phyloP scores from a whole-genome alignment of 2,888 invertebrate genomes.

The Octonoba sinensis region DNA sequence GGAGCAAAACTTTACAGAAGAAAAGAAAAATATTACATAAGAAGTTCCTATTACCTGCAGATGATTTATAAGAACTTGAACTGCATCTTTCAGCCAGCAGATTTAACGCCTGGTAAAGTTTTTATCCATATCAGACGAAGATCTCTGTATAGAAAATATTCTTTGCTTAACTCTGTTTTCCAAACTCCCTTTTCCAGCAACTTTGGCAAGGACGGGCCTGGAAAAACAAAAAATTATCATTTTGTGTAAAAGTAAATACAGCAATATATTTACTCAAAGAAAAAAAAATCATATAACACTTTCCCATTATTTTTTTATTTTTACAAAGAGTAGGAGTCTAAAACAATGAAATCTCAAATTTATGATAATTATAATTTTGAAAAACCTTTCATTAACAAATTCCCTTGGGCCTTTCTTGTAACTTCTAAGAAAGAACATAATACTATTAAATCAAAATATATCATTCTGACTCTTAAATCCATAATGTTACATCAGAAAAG shows the following conservation, averaged over 20 bases:
- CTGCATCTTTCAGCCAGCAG: neutral
- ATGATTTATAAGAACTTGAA: no score
- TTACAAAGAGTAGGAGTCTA: neutral
- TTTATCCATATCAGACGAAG: slow-evolving; percentile 82
- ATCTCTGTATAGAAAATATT: slow-evolving; percentile 89
- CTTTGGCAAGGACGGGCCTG: slow-evolving; percentile 78
- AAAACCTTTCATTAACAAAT: no score
- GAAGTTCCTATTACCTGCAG: no score
- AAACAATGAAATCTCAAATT: neutral
- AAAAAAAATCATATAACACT: neutral
- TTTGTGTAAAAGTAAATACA: neutral
- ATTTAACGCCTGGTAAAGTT: slow-evolving; percentile 76
- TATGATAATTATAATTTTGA: no score
- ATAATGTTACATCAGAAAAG: no score
- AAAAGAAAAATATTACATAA: no score
- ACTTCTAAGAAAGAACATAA: no score
- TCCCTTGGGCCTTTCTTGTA: no score
- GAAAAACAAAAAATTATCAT: slow-evolving; percentile 65
- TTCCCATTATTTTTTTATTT: no score
- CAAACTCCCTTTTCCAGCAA: slow-evolving; percentile 80
- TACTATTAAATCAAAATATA: no score
- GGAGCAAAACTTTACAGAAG: no score
- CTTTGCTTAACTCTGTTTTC: slow-evolving; percentile 89
- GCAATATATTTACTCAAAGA: neutral
- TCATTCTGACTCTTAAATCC: no score